Evolutionary conservation across 2,888 invertebrate genomes (phyloP), one percentile per base, ranked within the genome.

Genomic region (Coenonympha glycerion): DNA sequence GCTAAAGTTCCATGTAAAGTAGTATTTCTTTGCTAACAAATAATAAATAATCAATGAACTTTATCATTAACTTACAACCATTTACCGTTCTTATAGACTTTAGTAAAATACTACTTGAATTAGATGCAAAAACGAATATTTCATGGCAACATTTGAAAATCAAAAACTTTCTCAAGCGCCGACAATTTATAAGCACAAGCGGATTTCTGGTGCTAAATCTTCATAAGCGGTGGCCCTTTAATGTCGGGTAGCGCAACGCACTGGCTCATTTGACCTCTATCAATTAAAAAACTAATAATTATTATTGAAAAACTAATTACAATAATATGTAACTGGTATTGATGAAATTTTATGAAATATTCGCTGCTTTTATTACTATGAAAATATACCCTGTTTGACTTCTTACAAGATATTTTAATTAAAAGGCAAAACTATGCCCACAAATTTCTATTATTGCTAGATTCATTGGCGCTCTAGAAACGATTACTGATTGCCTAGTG

Each of bases 401-500:
- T 52, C 33, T 44, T 46, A 41, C 30, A 31, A 33, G n/a, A n/a
- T n/a, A n/a, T n/a, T n/a, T 51, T 33, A 40, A 30, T 21, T 46
- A 36, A 48, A 47, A 41, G 45, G 48, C 46, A 40, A 33, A 36
- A 47, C 39, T 51, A 47, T 45, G 45, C 24, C 37, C 49, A 41
- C 40, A 41, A 51, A 30, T 47, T 47, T 55, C 48, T 53, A n/a
- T n/a, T n/a, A n/a, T n/a, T 22, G 44, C 45, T 57, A 55, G 52
- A 53, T 53, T 48, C 57, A 57, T 58, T 53, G 51, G 55, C 55
- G 55, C 59, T 56, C 51, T 56, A 57, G 56, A 58, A 45, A 58
- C 44, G 52, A 55, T 59, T 53, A 60, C 56, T 59, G 56, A 56
- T 59, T 59, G 61, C 61, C 58, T 65, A 65, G 65, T 64, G 63